Evolutionary conservation across 2,113 vertebrate genomes (phyloP).

Genomic region (Platichthys flesus): DNA sequence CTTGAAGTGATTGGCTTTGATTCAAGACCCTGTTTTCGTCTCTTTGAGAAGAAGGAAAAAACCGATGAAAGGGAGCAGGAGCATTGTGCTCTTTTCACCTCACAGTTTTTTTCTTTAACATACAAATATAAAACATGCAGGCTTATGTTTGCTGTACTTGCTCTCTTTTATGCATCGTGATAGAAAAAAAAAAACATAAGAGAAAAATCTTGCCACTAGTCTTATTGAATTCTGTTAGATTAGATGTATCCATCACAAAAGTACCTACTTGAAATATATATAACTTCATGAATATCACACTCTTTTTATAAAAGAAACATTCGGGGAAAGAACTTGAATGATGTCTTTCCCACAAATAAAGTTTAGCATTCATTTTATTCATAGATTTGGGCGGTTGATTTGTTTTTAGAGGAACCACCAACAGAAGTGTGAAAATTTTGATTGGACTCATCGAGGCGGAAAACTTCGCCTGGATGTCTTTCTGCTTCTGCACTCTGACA

Average conservation of each 20-base stretch:
- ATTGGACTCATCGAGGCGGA: slow-evolving; percentile 10
- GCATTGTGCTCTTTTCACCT: slow-evolving; percentile 53
- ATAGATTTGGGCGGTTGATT: slow-evolving; percentile 17
- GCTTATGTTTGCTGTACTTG: slow-evolving; percentile 11
- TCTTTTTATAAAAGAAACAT: neutral
- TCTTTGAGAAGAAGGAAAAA: slow-evolving; percentile 24
- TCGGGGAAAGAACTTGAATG: neutral
- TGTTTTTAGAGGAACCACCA: slow-evolving; percentile 14
- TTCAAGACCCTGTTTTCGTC: slow-evolving; percentile 48
- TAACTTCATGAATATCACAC: neutral
- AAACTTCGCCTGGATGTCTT: neutral
- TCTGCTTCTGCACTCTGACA: slow-evolving; percentile 17
- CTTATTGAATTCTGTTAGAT: neutral
- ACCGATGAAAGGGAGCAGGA: slow-evolving; percentile 5
- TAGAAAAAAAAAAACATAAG: neutral
- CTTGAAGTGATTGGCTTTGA: slow-evolving; percentile 76
- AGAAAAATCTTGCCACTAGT: neutral
- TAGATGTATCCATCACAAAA: neutral
- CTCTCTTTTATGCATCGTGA: neutral
- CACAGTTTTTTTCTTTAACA: slow-evolving; percentile 5
- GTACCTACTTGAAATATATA: slow-evolving; percentile 10
- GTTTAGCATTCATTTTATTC: slow-evolving; percentile 28
- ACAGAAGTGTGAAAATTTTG: neutral
- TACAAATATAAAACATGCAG: slow-evolving; percentile 9
- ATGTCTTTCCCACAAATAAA: slow-evolving; percentile 8